phyloP scores from a whole-genome alignment of 2,113 vertebrate genomes.

The Burhinus oedicnemus region DNA sequence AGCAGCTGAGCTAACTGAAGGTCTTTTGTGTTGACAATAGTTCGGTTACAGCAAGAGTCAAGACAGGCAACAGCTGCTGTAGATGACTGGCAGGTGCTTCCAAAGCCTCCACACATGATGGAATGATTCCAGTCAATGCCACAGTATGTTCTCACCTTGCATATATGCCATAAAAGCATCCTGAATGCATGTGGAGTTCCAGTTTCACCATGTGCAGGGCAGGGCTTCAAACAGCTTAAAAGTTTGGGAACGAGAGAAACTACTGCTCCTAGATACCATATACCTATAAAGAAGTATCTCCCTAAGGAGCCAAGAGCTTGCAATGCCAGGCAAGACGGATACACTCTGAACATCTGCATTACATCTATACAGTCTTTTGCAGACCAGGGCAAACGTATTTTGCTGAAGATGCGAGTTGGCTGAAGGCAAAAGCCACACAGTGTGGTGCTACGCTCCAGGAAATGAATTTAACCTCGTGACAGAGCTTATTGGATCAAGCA shows the following conservation, averaged over 20 bases:
- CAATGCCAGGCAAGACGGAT: background rate
- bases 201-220: background rate
- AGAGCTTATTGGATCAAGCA: background rate
- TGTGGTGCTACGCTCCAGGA: background rate
- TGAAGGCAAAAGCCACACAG: background rate
- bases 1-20: background rate
- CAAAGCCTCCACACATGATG: background rate
- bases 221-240: background rate
- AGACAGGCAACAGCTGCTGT: background rate
- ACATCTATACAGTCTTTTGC: background rate
- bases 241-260: background rate
- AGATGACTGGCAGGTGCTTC: background rate
- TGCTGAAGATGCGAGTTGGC: background rate
- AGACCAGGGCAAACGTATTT: background rate
- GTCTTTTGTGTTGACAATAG: background rate
- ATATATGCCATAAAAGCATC: background rate
- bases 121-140: background rate
- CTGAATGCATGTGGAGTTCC: background rate
- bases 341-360: background rate
- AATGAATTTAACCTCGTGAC: background rate
- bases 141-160: background rate
- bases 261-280: background rate
- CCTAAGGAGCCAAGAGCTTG: background rate
- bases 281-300: background rate
- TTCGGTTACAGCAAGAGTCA: background rate